Evolutionary conservation across 2,888 invertebrate species (phyloP), one percentile per base, ranked within the genome.

Genomic region (Pseudococcus jackbeardsleyi): DNA sequence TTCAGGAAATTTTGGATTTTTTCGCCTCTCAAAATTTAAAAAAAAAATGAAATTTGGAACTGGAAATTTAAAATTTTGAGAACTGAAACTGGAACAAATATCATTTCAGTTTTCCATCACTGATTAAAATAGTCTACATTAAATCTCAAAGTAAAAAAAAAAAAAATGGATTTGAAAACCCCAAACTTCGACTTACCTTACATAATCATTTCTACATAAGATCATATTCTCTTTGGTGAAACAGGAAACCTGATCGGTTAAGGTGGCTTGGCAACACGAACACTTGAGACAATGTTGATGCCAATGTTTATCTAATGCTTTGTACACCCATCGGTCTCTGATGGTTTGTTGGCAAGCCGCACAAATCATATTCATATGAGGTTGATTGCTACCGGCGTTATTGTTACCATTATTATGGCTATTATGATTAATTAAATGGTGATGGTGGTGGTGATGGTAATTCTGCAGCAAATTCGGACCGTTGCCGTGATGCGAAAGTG

Each of bases 281-380:
- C 98, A 98, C 93, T 98, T 98, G 91, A 98, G 94, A 92, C 98
- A 98, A 91, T 95, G 95, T 93, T 97, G 97, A 93, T 98, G 98
- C 98, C 98, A 98, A 93, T 97, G 98, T 92, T 97, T 94, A 93
- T 98, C 98, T 92, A 98, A 93, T 90, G 98, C 97, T 93, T 96
- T 96, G 90, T 98, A 94, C 90, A 98, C 22, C 33, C 22, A 89
- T 64, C 89, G 89, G 11, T 89, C 89, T 54, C 64, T 84, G 19
- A 89, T 89, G 8, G 64, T 90, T 92, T 97, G 96, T 90, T 96
- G 96, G 92, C 98, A 98, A 90, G 97, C 97, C 90, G 96, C 96
- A 93, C 98, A 98, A 92, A 95, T 94, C 92, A 96, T 39, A 22
- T 48, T 84, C 19, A 19, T 15, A 46, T 68, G 42, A 33, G 22